Evolutionary conservation across 64 coral and sea anemone species (phyloP), one percentile per base, ranked within the genome.

Genomic region (Porites lutea): DNA sequence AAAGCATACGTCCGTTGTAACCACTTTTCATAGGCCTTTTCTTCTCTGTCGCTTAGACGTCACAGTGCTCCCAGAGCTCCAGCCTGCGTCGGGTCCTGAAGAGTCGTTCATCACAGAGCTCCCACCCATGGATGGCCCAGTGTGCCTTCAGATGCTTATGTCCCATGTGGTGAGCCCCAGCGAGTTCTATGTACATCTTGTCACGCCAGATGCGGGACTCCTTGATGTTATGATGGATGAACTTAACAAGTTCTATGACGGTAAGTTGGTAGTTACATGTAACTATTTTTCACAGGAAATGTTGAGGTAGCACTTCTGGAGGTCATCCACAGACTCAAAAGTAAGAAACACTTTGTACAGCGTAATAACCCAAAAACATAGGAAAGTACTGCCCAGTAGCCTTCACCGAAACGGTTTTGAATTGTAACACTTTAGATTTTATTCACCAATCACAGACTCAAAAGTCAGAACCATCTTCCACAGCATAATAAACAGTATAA

Each of bases 161-260:
- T 81, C 97, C 11, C 94, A 96, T 69, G 78, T 96, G 11, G 74
- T 94, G 46, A 91, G 13, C 52, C 97, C 97, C 5, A 96, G 91
- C 71, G 87, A 99, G 85, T 96, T 96, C 79, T 99, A 96, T 69
- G 94, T 99, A 46, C 97, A 99, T 89, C 88, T 99, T 67, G 89
- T 96, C 44, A 96, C 94, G 59, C 88, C 88, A 58, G 97, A 99
- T 59, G 97, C 97, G 44, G 91, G 74, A 3, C 72, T 86, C 18
- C 58, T 99, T 23, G 91, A 91, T 73, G 79, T 77, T 19, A 81
- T 99, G 58, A 96, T 89, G 72, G 66, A 44, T 50, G 94, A 99
- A 13, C 46, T 99, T 88, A 79, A 71, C 74, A 94, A 92, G 92
- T 94, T 82, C n/a, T 82, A 88, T 59, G 23, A 74, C 49, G 46